Base-by-base conservation (phyloP, 2,888 invertebrate genomes). In the Chaetogeoica ovagalla region DNA sequence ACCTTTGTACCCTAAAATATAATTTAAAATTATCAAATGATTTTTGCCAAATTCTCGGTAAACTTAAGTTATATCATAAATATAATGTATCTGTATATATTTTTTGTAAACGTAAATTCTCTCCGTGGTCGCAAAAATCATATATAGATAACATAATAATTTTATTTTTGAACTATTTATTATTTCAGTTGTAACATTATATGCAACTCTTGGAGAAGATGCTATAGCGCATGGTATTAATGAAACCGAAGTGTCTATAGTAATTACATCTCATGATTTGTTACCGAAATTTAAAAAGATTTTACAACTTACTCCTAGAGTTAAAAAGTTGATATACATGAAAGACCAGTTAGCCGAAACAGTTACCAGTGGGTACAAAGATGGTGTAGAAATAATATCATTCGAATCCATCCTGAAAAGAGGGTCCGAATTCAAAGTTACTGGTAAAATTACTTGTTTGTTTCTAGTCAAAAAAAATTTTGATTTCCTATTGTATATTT, bases 181-280 rank as follows among this genome's bases (percentile, higher is more conserved):
- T 83, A 83, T 87, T 84, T 83, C 89, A 89, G 94, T 98, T 85
- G 97, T 97, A 4, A 99, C 98, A 0, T 93, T 99, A 84, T 99
- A 99, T 87, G 95, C 98, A 2, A 98, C 98, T 0, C 89, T 99
- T 19, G 97, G 98, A 57, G 96, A 97, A 85, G 98, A 98, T 11
- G 98, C 97, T 2, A 94, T 99, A 82, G 92, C 94, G 9, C 97
- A 97, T 87, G 97, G 97, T 84, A 94, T 99, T 85, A 96, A 96
- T 86, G 97, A 99, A 89, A 97, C 98, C 0, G 96, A 97, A 86
- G 97, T 96, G 0, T 91, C 93, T 68, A 93, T 94, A 13, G 94
- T 98, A 59, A 94, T 99, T 86, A 98, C 98, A 23, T 93, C 95
- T 52, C 93, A 93, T 86, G 96, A 97, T 82, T 89, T 98, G 81